phyloP scores from a whole-genome alignment of 2,888 invertebrate species.

The Dusona sp. region DNA sequence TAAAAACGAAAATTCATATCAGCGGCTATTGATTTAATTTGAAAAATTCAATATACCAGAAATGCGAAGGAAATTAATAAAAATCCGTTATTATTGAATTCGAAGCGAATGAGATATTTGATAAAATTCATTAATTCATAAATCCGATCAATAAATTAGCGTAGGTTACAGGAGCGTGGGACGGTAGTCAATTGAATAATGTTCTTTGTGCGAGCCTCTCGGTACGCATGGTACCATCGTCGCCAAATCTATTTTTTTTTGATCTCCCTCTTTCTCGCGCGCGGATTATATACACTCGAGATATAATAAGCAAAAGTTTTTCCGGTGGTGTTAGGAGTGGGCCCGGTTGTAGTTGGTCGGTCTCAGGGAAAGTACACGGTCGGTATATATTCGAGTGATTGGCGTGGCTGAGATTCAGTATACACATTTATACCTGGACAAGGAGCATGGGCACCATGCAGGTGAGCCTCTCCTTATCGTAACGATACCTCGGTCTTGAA shows the following conservation, averaged over 20 bases:
- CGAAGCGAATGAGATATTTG: neutral
- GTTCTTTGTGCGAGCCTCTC: slow-evolving; percentile 21
- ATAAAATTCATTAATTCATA: neutral
- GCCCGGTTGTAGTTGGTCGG: slow-evolving; percentile 55
- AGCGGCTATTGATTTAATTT: too few relatives aligned
- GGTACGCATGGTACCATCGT: slow-evolving; percentile 16
- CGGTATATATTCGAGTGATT: slow-evolving; percentile 83
- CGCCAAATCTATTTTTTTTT: neutral
- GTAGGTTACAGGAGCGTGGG: slow-evolving; percentile 20
- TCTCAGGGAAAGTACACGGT: slow-evolving; percentile 80
- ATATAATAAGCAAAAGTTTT: slow-evolving; percentile 61
- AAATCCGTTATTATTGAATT: neutral
- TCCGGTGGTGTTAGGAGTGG: slow-evolving; percentile 67
- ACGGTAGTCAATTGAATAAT: neutral
- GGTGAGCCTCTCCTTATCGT: slow-evolving; percentile 78
- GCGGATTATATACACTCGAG: slow-evolving; percentile 8
- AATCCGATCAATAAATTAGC: neutral
- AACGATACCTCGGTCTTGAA: neutral
- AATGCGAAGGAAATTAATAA: neutral
- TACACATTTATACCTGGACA: slow-evolving; percentile 76
- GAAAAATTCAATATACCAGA: neutral
- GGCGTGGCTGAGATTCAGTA: slow-evolving; percentile 80
- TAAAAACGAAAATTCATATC: too few relatives aligned
- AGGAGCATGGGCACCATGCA: slow-evolving; percentile 80
- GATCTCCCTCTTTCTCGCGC: slow-evolving; percentile 9